Conservation (phyloP, 2,888 invertebrate genomes). For the Macrosoma leucophasiata region DNA sequence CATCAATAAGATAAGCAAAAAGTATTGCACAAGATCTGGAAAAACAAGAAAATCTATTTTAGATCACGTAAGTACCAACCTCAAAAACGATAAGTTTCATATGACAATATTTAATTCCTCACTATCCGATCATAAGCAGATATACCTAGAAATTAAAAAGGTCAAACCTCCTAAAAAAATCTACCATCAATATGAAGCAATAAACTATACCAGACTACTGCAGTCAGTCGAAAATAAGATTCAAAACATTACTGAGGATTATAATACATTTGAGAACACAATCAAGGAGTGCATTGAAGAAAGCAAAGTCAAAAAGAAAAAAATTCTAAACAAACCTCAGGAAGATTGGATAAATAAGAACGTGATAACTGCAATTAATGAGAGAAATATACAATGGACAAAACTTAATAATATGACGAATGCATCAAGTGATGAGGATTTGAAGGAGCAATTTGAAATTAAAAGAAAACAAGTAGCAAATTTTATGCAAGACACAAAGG, state of each 20-base stretch:
- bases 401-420: background rate
- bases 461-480: background rate
- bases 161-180: conserved; percentile 1
- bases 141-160: conserved; percentile 19
- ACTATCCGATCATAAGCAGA: conserved; percentile 27
- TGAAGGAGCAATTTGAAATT: background rate
- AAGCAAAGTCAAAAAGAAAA: conserved; percentile 6
- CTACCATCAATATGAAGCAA: conserved; percentile 6
- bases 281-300: conserved; percentile 3
- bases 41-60: conserved; percentile 21
- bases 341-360: conserved; percentile 15
- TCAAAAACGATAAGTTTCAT: conserved; percentile 21
- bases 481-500: conserved; percentile 2
- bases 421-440: conserved; percentile 4
- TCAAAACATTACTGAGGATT: conserved; percentile 4
- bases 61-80: conserved; percentile 25
- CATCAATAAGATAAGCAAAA: conserved; percentile 21
- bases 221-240: conserved; percentile 7
- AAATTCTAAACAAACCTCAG: conserved; percentile 9
- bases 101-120: conserved; percentile 22
- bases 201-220: conserved; percentile 10
- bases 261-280: background rate
- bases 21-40: conserved; percentile 23
- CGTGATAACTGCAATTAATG: conserved; percentile 12
- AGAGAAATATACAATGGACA: conserved; percentile 8